These are phyloP conservation scores for Watsonalla binaria DNA, from an alignment of 2,888 invertebrate genomes.

Conservation along the genomic window DNA sequence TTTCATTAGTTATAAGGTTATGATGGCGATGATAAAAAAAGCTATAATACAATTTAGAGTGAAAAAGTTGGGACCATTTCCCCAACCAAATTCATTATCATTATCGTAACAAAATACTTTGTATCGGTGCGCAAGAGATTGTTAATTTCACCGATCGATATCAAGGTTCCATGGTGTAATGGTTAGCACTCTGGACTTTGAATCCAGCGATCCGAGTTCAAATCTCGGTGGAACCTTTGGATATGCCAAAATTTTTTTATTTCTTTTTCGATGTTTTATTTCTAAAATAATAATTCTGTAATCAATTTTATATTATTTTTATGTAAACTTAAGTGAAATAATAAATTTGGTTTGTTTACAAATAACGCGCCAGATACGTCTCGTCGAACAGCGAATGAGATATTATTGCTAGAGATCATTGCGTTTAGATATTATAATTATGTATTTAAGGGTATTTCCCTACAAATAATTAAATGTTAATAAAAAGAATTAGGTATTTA, in stretches of 20 bases:
- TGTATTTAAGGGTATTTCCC: too few relatives aligned
- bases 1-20: not conserved
- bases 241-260: not conserved
- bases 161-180: slow-evolving; percentile 82
- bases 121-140: not conserved
- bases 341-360: too few relatives aligned
- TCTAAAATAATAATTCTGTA: too few relatives aligned
- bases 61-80: not conserved
- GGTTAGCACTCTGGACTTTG: slow-evolving; percentile 91
- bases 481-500: too few relatives aligned
- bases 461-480: too few relatives aligned
- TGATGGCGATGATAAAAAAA: not conserved
- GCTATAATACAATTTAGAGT: not conserved
- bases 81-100: not conserved
- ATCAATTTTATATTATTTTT: too few relatives aligned
- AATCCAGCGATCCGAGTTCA: slow-evolving; percentile 92
- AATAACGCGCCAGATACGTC: too few relatives aligned
- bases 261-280: not conserved
- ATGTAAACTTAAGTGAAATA: too few relatives aligned
- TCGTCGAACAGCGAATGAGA: too few relatives aligned
- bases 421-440: too few relatives aligned
- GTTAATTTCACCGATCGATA: slow-evolving; percentile 6
- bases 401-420: too few relatives aligned
- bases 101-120: too few relatives aligned
- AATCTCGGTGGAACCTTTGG: slow-evolving; percentile 86